Evolutionary conservation across 2,797 vertebrate species (phyloP).

Genomic region (Scyliorhinus canicula): DNA sequence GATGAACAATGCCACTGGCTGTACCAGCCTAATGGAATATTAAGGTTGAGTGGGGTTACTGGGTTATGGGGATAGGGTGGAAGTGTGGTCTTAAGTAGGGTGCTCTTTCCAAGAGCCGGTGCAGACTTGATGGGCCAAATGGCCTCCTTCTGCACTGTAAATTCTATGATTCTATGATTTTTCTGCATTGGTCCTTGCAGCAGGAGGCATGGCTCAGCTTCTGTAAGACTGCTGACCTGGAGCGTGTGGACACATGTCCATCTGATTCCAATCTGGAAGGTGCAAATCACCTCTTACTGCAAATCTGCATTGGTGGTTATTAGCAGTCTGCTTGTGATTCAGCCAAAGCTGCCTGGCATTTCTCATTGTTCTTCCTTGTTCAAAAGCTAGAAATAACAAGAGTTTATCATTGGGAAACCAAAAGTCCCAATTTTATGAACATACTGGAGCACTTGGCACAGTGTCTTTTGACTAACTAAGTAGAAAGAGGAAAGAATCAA

Average conservation of each 20-base stretch:
- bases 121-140: no score
- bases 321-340: background rate
- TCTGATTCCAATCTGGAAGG: background rate
- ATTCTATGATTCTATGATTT: no score
- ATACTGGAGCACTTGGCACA: background rate
- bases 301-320: background rate
- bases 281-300: background rate
- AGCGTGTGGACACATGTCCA: background rate
- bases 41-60: no score
- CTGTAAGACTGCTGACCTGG: background rate
- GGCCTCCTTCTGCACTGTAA: no score
- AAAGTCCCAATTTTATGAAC: background rate
- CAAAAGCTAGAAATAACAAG: background rate
- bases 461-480: background rate
- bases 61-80: no score
- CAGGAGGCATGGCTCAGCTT: background rate
- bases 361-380: background rate
- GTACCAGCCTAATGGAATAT: background rate
- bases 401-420: background rate
- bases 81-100: no score
- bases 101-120: no score
- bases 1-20: background rate
- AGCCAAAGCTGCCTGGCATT: background rate
- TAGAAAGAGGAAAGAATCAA: background rate
- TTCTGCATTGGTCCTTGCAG: background rate